Evolutionary conservation across 2,797 vertebrate species (phyloP).

Genomic region (Mico argentatus): DNA sequence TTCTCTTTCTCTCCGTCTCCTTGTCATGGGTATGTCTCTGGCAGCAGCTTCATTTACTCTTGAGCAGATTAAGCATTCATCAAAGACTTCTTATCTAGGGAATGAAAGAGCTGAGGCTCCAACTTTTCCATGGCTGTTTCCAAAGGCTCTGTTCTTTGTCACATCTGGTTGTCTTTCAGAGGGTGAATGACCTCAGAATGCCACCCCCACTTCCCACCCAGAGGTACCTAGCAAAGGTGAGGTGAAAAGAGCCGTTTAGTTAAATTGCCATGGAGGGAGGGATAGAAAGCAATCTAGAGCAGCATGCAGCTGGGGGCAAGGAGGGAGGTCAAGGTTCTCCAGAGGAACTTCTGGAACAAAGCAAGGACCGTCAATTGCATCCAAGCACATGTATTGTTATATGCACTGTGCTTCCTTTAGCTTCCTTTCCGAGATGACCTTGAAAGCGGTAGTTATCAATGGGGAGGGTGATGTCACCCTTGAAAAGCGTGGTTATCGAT

Average conservation of each 20-base stretch:
- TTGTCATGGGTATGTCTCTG: neutral
- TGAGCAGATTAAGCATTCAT: neutral
- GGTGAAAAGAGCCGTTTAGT: neutral
- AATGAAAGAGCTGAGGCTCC: neutral
- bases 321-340: neutral
- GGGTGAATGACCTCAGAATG: neutral
- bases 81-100: neutral
- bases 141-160: neutral
- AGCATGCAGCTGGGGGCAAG: neutral
- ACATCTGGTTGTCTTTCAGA: neutral
- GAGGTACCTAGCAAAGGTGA: neutral
- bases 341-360: neutral
- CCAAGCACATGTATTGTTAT: neutral
- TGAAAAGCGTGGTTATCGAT: neutral
- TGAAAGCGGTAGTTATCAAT: neutral
- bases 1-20: neutral
- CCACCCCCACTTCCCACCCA: rapidly evolving
- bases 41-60: neutral
- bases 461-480: neutral
- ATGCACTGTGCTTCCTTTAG: neutral
- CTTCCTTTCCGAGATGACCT: neutral
- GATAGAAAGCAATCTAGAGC: rapidly evolving
- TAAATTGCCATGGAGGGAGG: no score
- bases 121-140: neutral
- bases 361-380: neutral